These are phyloP conservation scores for Mamestra configurata DNA, from an alignment of 1,140 invertebrate genomes.

Conservation along the genomic window DNA sequence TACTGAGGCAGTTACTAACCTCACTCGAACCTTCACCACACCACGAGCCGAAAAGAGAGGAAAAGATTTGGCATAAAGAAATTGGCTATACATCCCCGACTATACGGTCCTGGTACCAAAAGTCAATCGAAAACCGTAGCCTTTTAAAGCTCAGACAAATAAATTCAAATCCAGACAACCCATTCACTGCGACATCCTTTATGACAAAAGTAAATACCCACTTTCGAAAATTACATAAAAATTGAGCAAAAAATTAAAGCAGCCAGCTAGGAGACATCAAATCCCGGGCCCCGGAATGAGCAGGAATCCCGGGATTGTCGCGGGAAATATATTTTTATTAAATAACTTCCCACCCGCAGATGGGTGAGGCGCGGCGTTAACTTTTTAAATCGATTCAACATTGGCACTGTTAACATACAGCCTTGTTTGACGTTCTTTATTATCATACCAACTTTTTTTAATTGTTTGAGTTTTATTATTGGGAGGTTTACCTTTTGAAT, in stretches of 20 bases:
- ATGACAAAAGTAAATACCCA: conserved; percentile 34
- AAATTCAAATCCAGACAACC: conserved; percentile 29
- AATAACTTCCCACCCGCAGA: conserved; percentile 64
- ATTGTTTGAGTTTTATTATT: conserved; percentile 40
- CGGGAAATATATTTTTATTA: conserved; percentile 66
- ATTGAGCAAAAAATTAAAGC: conserved; percentile 44
- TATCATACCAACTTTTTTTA: conserved; percentile 30
- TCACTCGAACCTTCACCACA: too few relatives aligned
- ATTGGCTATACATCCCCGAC: too few relatives aligned
- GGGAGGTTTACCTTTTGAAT: too few relatives aligned
- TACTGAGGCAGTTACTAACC: too few relatives aligned
- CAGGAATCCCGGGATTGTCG: conserved; percentile 59
- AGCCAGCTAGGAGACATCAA: conserved; percentile 45
- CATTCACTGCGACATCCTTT: conserved; percentile 30
- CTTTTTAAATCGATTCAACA: conserved; percentile 54
- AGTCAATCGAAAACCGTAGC: background rate
- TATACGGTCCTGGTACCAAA: background rate
- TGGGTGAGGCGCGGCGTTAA: conserved; percentile 36
- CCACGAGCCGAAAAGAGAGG: too few relatives aligned
- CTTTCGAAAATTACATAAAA: conserved; percentile 39
- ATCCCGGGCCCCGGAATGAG: conserved; percentile 33
- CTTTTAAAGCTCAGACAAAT: conserved; percentile 7
- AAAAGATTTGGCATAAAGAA: too few relatives aligned
- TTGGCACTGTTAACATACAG: conserved; percentile 36
- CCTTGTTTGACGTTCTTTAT: conserved; percentile 30